Percentiles rank a stretch among this genome's conserved stretches.
phyloP scores from a whole-genome alignment of 2,113 vertebrate species.

The human region GRCh38 chr1:91352501-91353000 shows the following conservation, averaged over 20 bases:
- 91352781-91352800: conserved; percentile 39
- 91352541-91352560: conserved; percentile 97
- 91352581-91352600: conserved; percentile 98
- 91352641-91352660: conserved; percentile 94
- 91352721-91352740: conserved; percentile 20
- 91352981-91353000: conserved; percentile 38
- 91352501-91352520: conserved; percentile 96
- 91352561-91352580: conserved; percentile 94
- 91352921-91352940: conserved; percentile 36
- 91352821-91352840: conserved; percentile 55
- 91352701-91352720: conserved; percentile 14
- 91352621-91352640: conserved; percentile 99
- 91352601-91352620: conserved; percentile 96
- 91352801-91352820: conserved; percentile 28
- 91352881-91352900: conserved; percentile 11
- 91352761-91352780: conserved; percentile 35
- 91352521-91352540: conserved; percentile 98
- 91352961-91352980: neutral
- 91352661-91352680: conserved; percentile 72
- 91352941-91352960: conserved; percentile 47
- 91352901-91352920: neutral
- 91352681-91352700: conserved; percentile 38
- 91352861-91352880: conserved; percentile 47
- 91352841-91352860: neutral
- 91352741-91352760: neutral